A percentile compares a stretch with the other conserved stretches of the same genome.
Evolutionary conservation across 2,888 invertebrate species (phyloP).

Genomic region (Parasteatoda lunata): DNA sequence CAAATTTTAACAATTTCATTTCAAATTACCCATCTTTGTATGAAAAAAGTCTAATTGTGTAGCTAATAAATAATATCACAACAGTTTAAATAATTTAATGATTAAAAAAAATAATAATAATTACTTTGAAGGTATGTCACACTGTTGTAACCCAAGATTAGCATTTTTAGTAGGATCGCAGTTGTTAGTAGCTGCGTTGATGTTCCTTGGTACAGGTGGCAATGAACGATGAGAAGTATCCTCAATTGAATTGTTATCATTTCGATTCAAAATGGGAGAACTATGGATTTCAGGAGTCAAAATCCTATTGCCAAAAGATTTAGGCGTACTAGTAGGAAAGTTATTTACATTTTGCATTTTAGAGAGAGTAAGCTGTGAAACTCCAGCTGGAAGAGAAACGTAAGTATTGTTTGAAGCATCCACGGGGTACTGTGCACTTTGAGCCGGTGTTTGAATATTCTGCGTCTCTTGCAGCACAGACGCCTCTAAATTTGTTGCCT

Average conservation of each 20-base stretch:
- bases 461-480: conserved; percentile 9
- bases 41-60: no score
- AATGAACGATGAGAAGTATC: conserved; percentile 45
- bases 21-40: background rate
- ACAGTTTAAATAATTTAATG: no score
- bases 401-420: conserved; percentile 11
- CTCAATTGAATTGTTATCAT: conserved; percentile 58
- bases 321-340: conserved; percentile 69
- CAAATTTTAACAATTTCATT: background rate
- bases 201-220: conserved; percentile 33
- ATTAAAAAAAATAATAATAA: background rate
- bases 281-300: conserved; percentile 50
- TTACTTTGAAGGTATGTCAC: conserved; percentile 46
- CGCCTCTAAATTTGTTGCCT: conserved; percentile 11
- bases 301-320: conserved; percentile 32
- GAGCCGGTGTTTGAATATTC: background rate
- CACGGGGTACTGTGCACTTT: conserved; percentile 5
- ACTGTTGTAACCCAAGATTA: conserved; percentile 16
- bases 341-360: conserved; percentile 59
- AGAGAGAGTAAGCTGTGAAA: conserved; percentile 39
- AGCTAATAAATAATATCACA: no score
- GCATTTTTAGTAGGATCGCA: conserved; percentile 38
- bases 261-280: conserved; percentile 60
- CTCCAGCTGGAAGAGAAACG: conserved; percentile 20
- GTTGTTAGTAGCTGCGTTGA: conserved; percentile 30